Percentiles rank a stretch among this genome's conserved stretches.
Evolutionary conservation across 2,888 invertebrate genomes (phyloP).

Genomic region (Polymixis lichenea): DNA sequence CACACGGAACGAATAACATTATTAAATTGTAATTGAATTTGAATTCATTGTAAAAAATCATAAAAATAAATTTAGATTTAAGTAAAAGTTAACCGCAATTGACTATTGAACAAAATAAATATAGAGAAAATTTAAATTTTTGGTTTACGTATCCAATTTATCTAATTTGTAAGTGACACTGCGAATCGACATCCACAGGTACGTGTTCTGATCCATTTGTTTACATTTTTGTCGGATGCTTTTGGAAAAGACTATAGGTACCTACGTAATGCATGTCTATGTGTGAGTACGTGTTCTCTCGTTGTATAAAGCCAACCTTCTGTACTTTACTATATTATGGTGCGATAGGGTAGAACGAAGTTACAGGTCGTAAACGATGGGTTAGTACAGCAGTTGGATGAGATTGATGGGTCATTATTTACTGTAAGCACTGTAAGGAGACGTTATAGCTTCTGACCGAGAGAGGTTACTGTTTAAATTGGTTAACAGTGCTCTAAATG

Average conservation of each 20-base stretch:
- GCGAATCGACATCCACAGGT: too few relatives aligned
- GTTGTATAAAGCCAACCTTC: neutral
- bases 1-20: too few relatives aligned
- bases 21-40: too few relatives aligned
- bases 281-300: neutral
- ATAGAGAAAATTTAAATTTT: too few relatives aligned
- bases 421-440: conserved; percentile 14
- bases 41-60: too few relatives aligned
- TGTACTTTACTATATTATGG: neutral
- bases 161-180: too few relatives aligned
- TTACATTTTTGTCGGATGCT: neutral
- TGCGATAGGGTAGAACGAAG: neutral
- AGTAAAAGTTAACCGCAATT: too few relatives aligned
- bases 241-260: neutral
- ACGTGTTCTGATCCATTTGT: neutral
- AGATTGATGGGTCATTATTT: conserved; percentile 41
- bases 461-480: neutral
- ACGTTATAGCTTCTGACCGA: neutral
- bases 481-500: neutral
- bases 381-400: neutral
- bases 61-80: too few relatives aligned
- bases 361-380: conserved; percentile 40
- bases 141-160: too few relatives aligned
- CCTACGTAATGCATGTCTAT: neutral
- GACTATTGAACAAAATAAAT: too few relatives aligned